These are phyloP conservation scores for Caerostris extrusa DNA, from an alignment of 1,140 invertebrate species.

Conservation along the genomic window DNA sequence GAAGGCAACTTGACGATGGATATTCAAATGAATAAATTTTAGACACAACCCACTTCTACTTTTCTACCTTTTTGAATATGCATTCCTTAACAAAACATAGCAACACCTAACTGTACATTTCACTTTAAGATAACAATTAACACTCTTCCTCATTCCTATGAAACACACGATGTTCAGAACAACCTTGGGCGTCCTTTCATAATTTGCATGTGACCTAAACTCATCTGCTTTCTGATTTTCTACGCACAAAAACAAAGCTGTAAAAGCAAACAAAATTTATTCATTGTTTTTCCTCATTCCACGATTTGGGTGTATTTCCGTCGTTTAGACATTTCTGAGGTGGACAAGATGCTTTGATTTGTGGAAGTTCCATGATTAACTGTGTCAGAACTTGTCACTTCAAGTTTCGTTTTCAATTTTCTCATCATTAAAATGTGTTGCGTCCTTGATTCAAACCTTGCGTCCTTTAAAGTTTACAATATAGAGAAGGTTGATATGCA, in stretches of 20 bases:
- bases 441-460: no score
- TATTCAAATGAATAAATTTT: not conserved
- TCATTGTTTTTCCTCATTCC: conserved; percentile 21
- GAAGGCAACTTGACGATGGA: not conserved
- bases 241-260: not conserved
- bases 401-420: not conserved
- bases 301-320: not conserved
- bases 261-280: not conserved
- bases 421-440: no score
- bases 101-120: not conserved
- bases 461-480: no score
- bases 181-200: conserved; percentile 20
- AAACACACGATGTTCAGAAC: not conserved
- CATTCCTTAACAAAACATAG: not conserved
- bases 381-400: not conserved
- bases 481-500: no score
- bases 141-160: not conserved
- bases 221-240: not conserved
- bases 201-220: not conserved
- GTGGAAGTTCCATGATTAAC: not conserved
- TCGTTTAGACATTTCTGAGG: not conserved
- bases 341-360: not conserved
- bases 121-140: not conserved
- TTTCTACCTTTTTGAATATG: not conserved
- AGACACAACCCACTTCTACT: not conserved